Conservation (phyloP, 2,797 vertebrate genomes). For the Leuciscus waleckii region DNA sequence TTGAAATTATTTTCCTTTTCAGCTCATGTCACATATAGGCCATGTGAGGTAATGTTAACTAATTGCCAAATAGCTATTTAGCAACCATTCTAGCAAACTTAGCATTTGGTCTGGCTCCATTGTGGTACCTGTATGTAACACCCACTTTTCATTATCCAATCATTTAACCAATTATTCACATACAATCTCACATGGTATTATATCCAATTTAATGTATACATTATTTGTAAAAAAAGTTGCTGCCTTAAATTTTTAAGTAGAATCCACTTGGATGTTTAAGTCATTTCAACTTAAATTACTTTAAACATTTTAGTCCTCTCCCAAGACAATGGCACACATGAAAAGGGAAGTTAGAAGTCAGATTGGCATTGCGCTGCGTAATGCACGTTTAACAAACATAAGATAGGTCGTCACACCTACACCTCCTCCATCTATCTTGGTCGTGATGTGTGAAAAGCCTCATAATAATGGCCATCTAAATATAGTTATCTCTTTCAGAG, state of each 20-base stretch:
- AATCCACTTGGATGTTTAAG: no score
- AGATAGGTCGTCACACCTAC: constrained; percentile 45
- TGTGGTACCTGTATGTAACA: neutral
- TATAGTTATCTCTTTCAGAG: constrained; percentile 60
- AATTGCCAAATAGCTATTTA: neutral
- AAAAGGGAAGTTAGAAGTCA: constrained; percentile 25
- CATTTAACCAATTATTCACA: neutral
- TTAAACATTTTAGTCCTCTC: neutral
- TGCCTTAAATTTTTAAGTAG: no score
- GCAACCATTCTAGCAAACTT: neutral
- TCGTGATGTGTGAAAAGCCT: constrained; percentile 56
- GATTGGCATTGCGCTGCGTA: constrained; percentile 7
- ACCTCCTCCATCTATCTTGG: constrained; percentile 55
- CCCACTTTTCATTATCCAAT: neutral
- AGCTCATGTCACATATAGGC: neutral
- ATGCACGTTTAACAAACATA: constrained; percentile 36
- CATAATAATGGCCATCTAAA: constrained; percentile 66
- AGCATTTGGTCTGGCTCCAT: neutral
- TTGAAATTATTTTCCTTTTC: neutral
- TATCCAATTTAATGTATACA: neutral
- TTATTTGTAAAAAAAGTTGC: neutral
- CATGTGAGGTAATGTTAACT: neutral
- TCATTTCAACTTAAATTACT: no score
- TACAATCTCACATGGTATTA: neutral
- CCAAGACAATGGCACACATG: constrained; percentile 4